Evolutionary conservation across 30 jellyfish, hydroid and myxozoan species (phyloP).

Genomic region (Turritopsis rubra): DNA sequence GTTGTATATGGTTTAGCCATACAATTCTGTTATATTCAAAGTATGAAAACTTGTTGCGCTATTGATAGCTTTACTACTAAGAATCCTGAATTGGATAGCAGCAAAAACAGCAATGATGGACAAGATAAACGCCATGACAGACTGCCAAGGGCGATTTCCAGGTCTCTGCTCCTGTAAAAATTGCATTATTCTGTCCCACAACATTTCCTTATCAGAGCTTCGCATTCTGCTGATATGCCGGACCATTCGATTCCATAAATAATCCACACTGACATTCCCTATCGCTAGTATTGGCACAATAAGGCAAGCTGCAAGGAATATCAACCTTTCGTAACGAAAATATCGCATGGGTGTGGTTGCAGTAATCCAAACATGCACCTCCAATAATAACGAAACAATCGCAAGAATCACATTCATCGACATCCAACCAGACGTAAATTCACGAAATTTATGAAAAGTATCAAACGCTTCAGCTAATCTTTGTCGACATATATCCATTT

Average conservation of each 20-base stretch:
- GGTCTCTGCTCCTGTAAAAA: constrained; percentile 93
- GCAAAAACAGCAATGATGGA: constrained; percentile 96
- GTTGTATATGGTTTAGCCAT: background rate
- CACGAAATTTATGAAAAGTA: constrained; percentile 87
- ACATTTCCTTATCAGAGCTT: constrained; percentile 59
- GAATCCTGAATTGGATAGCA: constrained; percentile 89
- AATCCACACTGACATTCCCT: constrained; percentile 91
- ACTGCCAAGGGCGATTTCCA: constrained; percentile 98
- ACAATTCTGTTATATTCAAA: constrained; percentile 38
- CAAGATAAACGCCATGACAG: constrained; percentile 93
- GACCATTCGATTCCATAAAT: constrained; percentile 93
- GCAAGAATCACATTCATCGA: constrained; percentile 82
- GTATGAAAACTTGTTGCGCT: constrained; percentile 68
- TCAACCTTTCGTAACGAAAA: constrained; percentile 79
- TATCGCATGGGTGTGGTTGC: constrained; percentile 56
- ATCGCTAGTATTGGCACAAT: constrained; percentile 82
- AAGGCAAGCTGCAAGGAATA: constrained; percentile 73
- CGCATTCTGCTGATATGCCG: constrained; percentile 88
- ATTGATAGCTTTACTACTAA: constrained; percentile 90
- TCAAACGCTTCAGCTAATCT: constrained; percentile 95
- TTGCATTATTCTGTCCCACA: constrained; percentile 93
- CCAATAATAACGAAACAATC: constrained; percentile 60
- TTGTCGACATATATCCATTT: constrained; percentile 85
- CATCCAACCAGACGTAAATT: constrained; percentile 98
- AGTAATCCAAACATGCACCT: constrained; percentile 82